Evolutionary conservation across 1,140 invertebrate genomes (phyloP), one percentile per base, ranked within the genome.

Genomic region (Zaprionus tsacasi): DNA sequence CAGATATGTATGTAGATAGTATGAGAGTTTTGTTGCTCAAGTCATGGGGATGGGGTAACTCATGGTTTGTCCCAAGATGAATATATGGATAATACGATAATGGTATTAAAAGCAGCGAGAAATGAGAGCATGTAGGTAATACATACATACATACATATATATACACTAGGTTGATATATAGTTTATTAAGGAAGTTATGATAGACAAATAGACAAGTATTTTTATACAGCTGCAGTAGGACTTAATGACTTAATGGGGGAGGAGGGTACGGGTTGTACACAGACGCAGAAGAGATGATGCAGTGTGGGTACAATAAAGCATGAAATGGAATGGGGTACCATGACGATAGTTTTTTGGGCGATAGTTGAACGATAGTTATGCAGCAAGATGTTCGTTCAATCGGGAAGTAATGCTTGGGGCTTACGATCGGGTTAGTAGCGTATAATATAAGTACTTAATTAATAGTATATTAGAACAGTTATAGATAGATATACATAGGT

Each of bases 351-450:
- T n/a, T 17, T n/a, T 21, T 48, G 17, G 15, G 7, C 45, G 45
- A 50, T 50, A 50, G 17, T 50, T 50, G 45, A 17, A 48, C 35
- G 33, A 52, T 30, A 38, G 35, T 38, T 38, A 38, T 36, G 12
- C 13, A 30, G 12, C 13, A 30, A 12, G 13, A 43, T 40, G 36
- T 33, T 66, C 27, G 27, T 17, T 35, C 27, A n/a, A 12, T 59
- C 2, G 25, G 50, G 17, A 52, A 40, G 40, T 69, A 45, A 8
- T 3, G 40, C 4, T 30, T 55, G 25, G 52, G 60, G 68, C 58
- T 65, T 45, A 57, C 54, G 40, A 50, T 35, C 57, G 45, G 67
- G 66, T 61, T 61, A 63, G 59, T 69, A 56, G 65, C 56, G 54
- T 30, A 30, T 30, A 65, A 40, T 35, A 55, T 73, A 55, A 54